Conservation (phyloP, 2,888 invertebrate species). For the Pomacea canaliculata region DNA sequence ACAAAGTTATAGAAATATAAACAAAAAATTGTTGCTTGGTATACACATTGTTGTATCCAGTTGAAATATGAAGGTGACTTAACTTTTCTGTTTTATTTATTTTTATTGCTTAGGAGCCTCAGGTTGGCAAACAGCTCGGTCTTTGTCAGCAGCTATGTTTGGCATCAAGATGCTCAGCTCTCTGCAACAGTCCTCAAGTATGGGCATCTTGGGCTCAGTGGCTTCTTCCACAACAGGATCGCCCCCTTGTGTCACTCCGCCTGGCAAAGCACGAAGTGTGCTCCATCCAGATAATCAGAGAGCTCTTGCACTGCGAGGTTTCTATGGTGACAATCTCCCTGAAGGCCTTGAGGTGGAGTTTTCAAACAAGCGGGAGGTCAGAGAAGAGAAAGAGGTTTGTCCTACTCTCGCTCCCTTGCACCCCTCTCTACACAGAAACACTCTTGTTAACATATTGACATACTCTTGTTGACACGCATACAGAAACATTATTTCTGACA, state of each 20-base stretch:
- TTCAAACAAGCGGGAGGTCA: neutral
- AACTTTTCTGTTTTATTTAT: too few relatives aligned
- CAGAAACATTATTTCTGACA: too few relatives aligned
- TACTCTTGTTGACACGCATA: too few relatives aligned
- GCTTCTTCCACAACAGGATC: neutral
- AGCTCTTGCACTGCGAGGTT: slow-evolving; percentile 32
- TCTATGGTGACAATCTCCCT: slow-evolving; percentile 27
- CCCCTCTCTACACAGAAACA: too few relatives aligned
- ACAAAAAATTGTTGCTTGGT: too few relatives aligned
- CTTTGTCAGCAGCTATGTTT: slow-evolving; percentile 22
- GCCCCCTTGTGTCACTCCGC: slow-evolving; percentile 11
- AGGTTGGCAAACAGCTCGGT: slow-evolving; percentile 23
- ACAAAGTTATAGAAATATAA: too few relatives aligned
- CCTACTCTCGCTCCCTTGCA: too few relatives aligned
- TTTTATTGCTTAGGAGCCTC: neutral
- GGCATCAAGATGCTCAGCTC: slow-evolving; percentile 18
- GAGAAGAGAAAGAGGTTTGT: neutral
- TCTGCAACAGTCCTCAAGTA: slow-evolving; percentile 2
- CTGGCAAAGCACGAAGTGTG: slow-evolving; percentile 16
- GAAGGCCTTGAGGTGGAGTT: slow-evolving; percentile 13
- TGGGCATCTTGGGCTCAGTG: neutral
- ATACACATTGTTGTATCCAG: neutral
- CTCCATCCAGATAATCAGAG: slow-evolving; percentile 33
- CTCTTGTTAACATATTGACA: too few relatives aligned
- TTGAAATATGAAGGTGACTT: neutral